phyloP scores from a whole-genome alignment of 2,797 vertebrate species.

The Muraenolepis orangiensis region DNA sequence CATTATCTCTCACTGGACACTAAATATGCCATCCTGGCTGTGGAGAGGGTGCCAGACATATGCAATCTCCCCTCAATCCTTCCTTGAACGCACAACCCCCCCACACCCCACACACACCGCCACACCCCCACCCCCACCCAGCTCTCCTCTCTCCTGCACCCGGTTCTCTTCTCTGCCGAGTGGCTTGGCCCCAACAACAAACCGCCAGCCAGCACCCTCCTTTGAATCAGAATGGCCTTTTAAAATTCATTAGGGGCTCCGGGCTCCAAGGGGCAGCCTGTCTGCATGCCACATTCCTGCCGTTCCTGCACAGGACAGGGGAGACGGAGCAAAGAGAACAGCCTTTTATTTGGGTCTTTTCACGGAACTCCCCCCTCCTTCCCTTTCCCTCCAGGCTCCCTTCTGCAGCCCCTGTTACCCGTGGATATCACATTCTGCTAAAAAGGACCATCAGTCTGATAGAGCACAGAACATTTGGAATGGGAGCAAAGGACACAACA shows the following conservation, averaged over 20 bases:
- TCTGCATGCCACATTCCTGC: conserved; percentile 81
- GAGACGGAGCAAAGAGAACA: conserved; percentile 72
- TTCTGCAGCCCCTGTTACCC: conserved; percentile 59
- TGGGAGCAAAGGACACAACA: conserved; percentile 68
- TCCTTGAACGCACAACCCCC: conserved; percentile 11
- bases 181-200: conserved; percentile 66
- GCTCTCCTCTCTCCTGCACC: conserved; percentile 12
- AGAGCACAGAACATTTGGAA: conserved; percentile 76
- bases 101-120: conserved; percentile 9
- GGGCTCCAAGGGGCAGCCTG: conserved; percentile 75
- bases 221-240: conserved; percentile 88
- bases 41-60: conserved; percentile 65
- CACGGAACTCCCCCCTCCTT: conserved; percentile 70
- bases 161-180: conserved; percentile 25
- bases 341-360: conserved; percentile 81
- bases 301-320: conserved; percentile 86
- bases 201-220: conserved; percentile 76
- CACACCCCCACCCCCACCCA: neutral
- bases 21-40: conserved; percentile 77
- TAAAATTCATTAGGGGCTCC: conserved; percentile 89
- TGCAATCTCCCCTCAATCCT: conserved; percentile 15
- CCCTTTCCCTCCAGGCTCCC: conserved; percentile 32
- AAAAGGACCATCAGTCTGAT: conserved; percentile 81
- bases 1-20: conserved; percentile 81
- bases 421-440: conserved; percentile 90